Evolutionary conservation across 1,140 invertebrate species (phyloP).

Genomic region (Drosophila fuyamai): DNA sequence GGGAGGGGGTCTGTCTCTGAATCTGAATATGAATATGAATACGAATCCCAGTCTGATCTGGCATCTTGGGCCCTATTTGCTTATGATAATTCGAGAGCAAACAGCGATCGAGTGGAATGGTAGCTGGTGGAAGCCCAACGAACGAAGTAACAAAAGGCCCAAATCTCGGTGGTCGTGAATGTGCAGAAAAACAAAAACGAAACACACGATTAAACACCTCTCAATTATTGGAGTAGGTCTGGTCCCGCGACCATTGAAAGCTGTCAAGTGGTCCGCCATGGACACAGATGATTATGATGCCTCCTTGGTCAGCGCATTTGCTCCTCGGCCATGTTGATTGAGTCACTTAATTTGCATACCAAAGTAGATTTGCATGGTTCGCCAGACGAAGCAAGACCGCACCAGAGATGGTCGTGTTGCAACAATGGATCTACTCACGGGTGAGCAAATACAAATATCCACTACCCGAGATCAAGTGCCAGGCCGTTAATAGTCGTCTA

Average conservation of each 20-base stretch:
- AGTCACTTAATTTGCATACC: slow-evolving; percentile 82
- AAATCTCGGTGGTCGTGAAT: slow-evolving; percentile 66
- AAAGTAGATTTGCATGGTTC: slow-evolving; percentile 79
- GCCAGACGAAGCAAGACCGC: neutral
- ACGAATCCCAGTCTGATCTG: slow-evolving; percentile 16
- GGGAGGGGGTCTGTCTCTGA: slow-evolving; percentile 18
- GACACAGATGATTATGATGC: slow-evolving; percentile 78
- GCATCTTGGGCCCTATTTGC: slow-evolving; percentile 66
- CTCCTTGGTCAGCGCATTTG: slow-evolving; percentile 17
- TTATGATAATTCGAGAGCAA: slow-evolving; percentile 84
- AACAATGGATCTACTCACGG: slow-evolving; percentile 56
- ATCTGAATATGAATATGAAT: slow-evolving; percentile 8
- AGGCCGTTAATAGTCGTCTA: slow-evolving; percentile 65
- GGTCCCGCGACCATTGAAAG: slow-evolving; percentile 46
- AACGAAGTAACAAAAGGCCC: slow-evolving; percentile 26
- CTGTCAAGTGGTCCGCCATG: slow-evolving; percentile 66
- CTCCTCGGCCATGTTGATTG: slow-evolving; percentile 55
- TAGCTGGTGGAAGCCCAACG: slow-evolving; percentile 34
- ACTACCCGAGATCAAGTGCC: slow-evolving; percentile 46
- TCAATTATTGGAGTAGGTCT: slow-evolving; percentile 75
- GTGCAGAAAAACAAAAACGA: slow-evolving; percentile 74
- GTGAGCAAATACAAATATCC: slow-evolving; percentile 28
- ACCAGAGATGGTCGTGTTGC: slow-evolving; percentile 41
- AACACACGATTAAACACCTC: slow-evolving; percentile 84
- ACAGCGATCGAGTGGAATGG: slow-evolving; percentile 66